phyloP scores from a whole-genome alignment of 2,797 vertebrate species.

The Lithobates sylvaticus region DNA sequence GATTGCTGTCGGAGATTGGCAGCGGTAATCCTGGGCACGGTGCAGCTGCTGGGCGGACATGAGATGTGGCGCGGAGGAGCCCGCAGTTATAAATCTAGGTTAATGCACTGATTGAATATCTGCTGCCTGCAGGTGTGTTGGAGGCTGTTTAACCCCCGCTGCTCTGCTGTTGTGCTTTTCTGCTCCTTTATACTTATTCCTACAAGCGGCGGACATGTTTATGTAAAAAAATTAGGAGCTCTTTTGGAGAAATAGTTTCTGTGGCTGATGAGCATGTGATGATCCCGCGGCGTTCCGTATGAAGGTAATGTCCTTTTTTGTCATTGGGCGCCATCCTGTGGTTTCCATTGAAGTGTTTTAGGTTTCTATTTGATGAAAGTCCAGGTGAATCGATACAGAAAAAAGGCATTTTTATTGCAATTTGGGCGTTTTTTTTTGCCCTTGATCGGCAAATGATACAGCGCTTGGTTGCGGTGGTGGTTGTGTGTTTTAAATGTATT shows the following conservation, averaged over 20 bases:
- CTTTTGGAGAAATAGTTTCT: neutral
- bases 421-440: no score
- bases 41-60: neutral
- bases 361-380: no score
- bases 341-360: neutral
- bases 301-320: no score
- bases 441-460: no score
- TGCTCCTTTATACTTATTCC: neutral
- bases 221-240: no score
- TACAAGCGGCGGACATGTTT: neutral
- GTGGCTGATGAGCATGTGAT: neutral
- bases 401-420: no score
- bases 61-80: neutral
- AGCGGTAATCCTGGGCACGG: neutral
- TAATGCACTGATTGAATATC: conserved; percentile 22
- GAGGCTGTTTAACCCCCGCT: conserved; percentile 6
- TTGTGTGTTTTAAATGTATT: no score
- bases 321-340: neutral
- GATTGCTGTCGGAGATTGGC: neutral
- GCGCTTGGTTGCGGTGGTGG: no score
- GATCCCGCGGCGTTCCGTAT: neutral
- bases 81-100: conserved; percentile 31
- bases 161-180: neutral
- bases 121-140: neutral
- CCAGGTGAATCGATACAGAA: no score